These are phyloP conservation scores for Prunella strophiata DNA, from an alignment of 2,797 vertebrate genomes.

Conservation along the genomic window DNA sequence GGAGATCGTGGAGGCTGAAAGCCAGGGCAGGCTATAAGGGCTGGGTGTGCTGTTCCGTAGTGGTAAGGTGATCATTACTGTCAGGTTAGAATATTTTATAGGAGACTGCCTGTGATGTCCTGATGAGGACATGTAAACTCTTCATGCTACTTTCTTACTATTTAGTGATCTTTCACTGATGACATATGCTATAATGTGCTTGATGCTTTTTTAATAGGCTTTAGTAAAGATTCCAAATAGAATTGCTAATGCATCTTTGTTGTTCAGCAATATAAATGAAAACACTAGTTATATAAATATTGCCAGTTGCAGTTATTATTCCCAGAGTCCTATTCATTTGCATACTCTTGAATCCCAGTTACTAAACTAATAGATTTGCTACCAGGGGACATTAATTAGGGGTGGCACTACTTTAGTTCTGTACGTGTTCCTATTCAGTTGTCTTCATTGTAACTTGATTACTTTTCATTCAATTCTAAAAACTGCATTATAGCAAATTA, in stretches of 20 bases:
- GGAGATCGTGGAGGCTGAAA: background rate
- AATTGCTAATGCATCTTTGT: constrained; percentile 3
- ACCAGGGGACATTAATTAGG: constrained; percentile 14
- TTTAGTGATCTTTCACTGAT: background rate
- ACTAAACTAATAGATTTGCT: constrained; percentile 50
- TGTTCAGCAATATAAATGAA: constrained; percentile 29
- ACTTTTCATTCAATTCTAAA: constrained; percentile 68
- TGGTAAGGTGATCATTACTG: background rate
- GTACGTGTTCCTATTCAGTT: constrained; percentile 6
- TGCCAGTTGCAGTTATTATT: constrained; percentile 49
- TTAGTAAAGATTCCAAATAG: constrained; percentile 3
- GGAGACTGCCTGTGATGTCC: background rate
- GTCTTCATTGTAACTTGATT: constrained; percentile 69
- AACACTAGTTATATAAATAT: constrained; percentile 60
- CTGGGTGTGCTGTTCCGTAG: background rate
- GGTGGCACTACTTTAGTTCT: constrained; percentile 38
- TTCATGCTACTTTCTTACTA: background rate
- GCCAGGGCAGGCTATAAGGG: background rate
- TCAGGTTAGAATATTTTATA: background rate
- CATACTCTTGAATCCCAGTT: constrained; percentile 20
- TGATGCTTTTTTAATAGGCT: background rate
- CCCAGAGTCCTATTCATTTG: constrained; percentile 1
- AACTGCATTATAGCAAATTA: constrained; percentile 68
- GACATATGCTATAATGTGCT: background rate
- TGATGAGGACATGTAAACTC: background rate